Percentiles rank a stretch among this genome's conserved stretches.
These are phyloP conservation scores for Upupa epops DNA, from an alignment of 2,113 vertebrate genomes.

Conservation along the genomic window DNA sequence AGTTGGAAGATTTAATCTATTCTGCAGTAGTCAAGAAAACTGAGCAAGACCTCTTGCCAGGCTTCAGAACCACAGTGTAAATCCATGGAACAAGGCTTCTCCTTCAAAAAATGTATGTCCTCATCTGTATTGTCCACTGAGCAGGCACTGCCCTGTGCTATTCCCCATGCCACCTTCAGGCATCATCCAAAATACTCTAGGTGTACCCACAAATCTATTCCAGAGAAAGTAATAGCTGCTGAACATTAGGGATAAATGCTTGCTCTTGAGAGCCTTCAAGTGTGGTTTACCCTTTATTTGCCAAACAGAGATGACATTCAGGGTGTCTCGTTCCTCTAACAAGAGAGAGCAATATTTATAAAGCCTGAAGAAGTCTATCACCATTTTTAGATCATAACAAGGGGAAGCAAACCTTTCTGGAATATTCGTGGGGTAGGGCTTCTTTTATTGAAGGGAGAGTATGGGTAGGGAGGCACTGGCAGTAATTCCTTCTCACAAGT, in stretches of 20 bases:
- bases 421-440: not conserved
- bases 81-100: not conserved
- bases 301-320: not conserved
- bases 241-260: not conserved
- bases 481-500: not conserved
- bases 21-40: not conserved
- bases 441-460: not conserved
- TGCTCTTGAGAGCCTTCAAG: not conserved
- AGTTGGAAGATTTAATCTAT: not conserved
- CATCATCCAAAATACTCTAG: not conserved
- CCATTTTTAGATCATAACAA: not conserved
- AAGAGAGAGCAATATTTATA: not conserved
- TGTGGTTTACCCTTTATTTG: not conserved
- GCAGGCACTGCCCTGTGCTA: not conserved
- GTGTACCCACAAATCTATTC: not conserved
- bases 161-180: not conserved
- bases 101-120: not conserved
- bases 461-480: not conserved
- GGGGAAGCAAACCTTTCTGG: not conserved
- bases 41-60: not conserved
- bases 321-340: not conserved
- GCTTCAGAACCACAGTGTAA: rapidly evolving
- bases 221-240: not conserved
- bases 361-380: rapidly evolving
- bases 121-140: not conserved